Base-by-base conservation (phyloP, 2,797 vertebrate species). In the Lepilemur ruficaudatus region DNA sequence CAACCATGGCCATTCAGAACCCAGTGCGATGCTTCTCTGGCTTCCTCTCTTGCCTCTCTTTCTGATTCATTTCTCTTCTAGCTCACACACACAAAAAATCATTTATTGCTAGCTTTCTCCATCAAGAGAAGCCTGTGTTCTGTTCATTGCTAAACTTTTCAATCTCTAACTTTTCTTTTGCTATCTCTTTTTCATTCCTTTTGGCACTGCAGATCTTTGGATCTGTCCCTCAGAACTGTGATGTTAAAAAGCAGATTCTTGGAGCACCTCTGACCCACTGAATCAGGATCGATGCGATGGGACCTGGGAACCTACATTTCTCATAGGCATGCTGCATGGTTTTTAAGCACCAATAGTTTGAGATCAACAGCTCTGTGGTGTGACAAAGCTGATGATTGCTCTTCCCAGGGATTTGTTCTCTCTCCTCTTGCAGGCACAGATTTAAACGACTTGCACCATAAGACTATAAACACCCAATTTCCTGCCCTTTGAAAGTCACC, bases 401-500 rank as follows among this genome's bases (percentile, higher is more conserved):
- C 57, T 93, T 88, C 32, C 32, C 9, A 22, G 32, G 46, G 23
- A 69, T 35, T 15, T 25, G 17, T 18, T 59, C n/a, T 57, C 22
- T 59, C n/a, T 57, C 38, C 48, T 1, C 18, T 50, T 80, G 23
- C 2, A 15, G 50, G 46, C 12, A 48, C 28, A n/a, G 41, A 79
- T 82, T 73, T 69, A 43, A 52, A 82, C 50, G 87, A 48, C 41
- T 28, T 41, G 43, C 5, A 83, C 57, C 35, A 0, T 18, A n/a
- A 90, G 70, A 92, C 70, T 73, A 85, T 63, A 90, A 61, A 90
- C 8, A 41, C 32, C 57, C 20, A 73, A 67, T 35, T 87, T 32
- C 43, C 76, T 79, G 48, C 43, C 46, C 63, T 90, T 90, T n/a
- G 32, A 72, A 92, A 92, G 30, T 43, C 81, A 50, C 57, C 65